Conservation (phyloP, 2,797 vertebrate species). For the Galago senegalensis region DNA sequence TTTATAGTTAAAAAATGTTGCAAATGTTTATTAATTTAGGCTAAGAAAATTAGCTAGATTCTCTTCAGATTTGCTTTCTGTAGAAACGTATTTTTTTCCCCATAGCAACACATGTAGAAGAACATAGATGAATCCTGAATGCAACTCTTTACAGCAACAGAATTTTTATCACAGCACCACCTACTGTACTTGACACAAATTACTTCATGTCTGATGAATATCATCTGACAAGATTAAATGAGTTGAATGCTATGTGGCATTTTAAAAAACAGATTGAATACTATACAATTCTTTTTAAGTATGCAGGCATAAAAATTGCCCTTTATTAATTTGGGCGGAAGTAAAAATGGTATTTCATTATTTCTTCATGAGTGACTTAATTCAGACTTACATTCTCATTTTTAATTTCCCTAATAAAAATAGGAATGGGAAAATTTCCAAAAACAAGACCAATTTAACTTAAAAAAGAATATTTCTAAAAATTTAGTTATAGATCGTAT, state of each 20-base stretch:
- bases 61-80: background rate
- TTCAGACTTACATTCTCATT: conserved; percentile 32
- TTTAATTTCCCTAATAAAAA: conserved; percentile 57
- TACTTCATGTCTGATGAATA: conserved; percentile 33
- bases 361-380: background rate
- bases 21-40: background rate
- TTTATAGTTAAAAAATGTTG: conserved; percentile 1
- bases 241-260: background rate
- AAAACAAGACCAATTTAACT: conserved; percentile 27
- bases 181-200: conserved; percentile 78
- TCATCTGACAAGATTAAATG: background rate
- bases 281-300: background rate
- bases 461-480: background rate
- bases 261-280: background rate
- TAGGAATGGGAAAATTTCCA: background rate
- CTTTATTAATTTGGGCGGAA: background rate
- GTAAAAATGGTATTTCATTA: conserved; percentile 4
- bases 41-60: background rate
- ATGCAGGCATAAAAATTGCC: background rate
- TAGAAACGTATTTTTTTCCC: background rate
- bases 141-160: background rate
- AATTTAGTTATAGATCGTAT: background rate
- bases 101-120: background rate
- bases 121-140: background rate
- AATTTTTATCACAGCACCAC: conserved; percentile 73